Percentiles rank a stretch among this genome's conserved stretches.
These are phyloP conservation scores for Sander vitreus DNA, from an alignment of 2,113 vertebrate genomes.

Conservation along the genomic window DNA sequence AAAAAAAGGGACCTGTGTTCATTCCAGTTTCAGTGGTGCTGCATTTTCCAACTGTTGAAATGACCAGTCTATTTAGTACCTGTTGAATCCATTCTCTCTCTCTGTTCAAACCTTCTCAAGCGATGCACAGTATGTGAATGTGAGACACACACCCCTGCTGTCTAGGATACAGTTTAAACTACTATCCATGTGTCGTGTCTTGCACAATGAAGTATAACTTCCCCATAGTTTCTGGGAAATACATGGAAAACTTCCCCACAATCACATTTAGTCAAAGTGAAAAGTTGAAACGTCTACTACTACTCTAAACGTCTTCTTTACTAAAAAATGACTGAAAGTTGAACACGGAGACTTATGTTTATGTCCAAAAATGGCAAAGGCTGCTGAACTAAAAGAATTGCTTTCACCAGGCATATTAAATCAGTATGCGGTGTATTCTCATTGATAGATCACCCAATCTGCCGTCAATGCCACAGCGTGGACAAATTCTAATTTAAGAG, in stretches of 20 bases:
- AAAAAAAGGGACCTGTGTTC: neutral
- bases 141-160: neutral
- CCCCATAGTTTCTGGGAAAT: slow-evolving; percentile 51
- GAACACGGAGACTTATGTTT: too few species aligned
- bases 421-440: neutral
- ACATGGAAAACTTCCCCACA: slow-evolving; percentile 30
- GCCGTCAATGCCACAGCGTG: neutral
- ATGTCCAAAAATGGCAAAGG: neutral
- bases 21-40: neutral
- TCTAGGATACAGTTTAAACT: neutral
- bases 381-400: neutral
- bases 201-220: slow-evolving; percentile 49
- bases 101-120: slow-evolving; percentile 5
- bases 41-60: neutral
- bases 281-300: too few species aligned
- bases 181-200: neutral
- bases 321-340: too few species aligned
- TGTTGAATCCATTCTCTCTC: neutral
- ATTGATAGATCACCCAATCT: neutral
- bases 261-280: neutral
- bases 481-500: neutral
- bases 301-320: too few species aligned
- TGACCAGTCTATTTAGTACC: neutral
- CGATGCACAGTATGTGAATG: neutral
- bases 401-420: too few species aligned